Base-by-base conservation (phyloP, 2,888 invertebrate species). In the Liopterus haemorrhoidalis region DNA sequence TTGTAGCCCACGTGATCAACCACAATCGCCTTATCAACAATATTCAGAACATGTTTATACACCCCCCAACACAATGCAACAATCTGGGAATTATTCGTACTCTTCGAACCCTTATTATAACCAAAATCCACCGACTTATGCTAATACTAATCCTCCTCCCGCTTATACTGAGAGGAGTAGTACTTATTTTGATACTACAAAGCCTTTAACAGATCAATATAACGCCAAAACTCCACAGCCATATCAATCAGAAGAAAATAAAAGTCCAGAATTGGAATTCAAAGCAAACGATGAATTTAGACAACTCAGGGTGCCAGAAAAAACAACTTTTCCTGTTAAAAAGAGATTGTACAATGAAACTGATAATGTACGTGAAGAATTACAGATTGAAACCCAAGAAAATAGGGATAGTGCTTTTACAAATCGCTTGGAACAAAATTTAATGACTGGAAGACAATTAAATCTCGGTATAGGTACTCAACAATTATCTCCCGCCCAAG, bases 1-100 rank as follows among this genome's bases (percentile, higher is more conserved):
- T 54, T 85, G 85, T 59, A 86, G 86, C 61, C 87, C 87, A 0
- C 76, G 85, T 32, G 81, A 86, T 56, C 82, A 79, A 42, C 79
- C 81, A 0, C 62, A 62, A 45, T 72, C 73, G 2, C 73, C 75
- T 1, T 78, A 78, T 36, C 72, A 76, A 1, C 78, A 76, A 38
- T 62, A 72, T 38, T 69, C 72, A 1, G 66, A 68, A 46, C 77
- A 78, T 50, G 73, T 78, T 38, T 78, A 79, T 59, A 72, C 77
- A 1, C 72, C 76, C 1, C 72, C 76, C 1, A 72, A 70, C 48
- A 70, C 71, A 0, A 69, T 71, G n/a, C 70, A 71, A 21, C 31
- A 3, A 14, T 31, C 16, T 31, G 12, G 11, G 12, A n/a, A 51
- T 19, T 36, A 53, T 61, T 59, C 16, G 51, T 58, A 2, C 60